Conservation (phyloP, 2,888 invertebrate species). For the Drosophila setosimentum region DNA sequence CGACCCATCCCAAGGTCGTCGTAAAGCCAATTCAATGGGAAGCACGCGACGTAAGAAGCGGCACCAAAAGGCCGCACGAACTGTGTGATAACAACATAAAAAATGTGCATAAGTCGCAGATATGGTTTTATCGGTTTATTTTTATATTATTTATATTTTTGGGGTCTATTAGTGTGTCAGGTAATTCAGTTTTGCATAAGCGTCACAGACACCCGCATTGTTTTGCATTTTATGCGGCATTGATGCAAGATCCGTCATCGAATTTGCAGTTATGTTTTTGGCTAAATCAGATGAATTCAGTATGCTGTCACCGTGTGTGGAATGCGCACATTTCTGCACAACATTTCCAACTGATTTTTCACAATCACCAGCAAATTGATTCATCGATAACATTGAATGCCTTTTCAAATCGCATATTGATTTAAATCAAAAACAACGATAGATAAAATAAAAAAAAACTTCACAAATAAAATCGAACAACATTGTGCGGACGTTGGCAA, state of each 20-base stretch:
- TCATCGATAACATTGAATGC: slow-evolving; percentile 59
- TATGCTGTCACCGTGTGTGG: slow-evolving; percentile 48
- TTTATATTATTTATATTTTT: slow-evolving; percentile 12
- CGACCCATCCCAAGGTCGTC: slow-evolving; percentile 23
- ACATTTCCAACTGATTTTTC: slow-evolving; percentile 47
- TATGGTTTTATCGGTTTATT: slow-evolving; percentile 24
- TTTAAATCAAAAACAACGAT: slow-evolving; percentile 37
- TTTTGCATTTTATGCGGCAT: slow-evolving; percentile 50
- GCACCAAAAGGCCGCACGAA: slow-evolving; percentile 63
- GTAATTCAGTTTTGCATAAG: slow-evolving; percentile 65
- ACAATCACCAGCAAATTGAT: slow-evolving; percentile 60
- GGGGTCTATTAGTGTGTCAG: slow-evolving; percentile 21
- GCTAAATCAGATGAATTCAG: neutral
- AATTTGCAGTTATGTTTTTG: slow-evolving; percentile 29
- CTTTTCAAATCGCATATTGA: slow-evolving; percentile 68
- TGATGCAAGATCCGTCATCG: slow-evolving; percentile 55
- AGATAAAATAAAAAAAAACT: slow-evolving; percentile 7
- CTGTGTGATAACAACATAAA: slow-evolving; percentile 49
- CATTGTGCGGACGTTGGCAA: slow-evolving; percentile 59
- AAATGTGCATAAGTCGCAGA: slow-evolving; percentile 39
- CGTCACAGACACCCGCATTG: slow-evolving; percentile 73
- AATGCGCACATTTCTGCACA: slow-evolving; percentile 49
- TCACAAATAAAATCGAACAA: slow-evolving; percentile 7
- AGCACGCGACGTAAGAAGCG: slow-evolving; percentile 62
- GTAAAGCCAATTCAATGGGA: slow-evolving; percentile 40